Percentiles rank a stretch among this genome's conserved stretches.
These are phyloP conservation scores for Philhelius pedissequus DNA, from an alignment of 2,888 invertebrate genomes.

Conservation along the genomic window DNA sequence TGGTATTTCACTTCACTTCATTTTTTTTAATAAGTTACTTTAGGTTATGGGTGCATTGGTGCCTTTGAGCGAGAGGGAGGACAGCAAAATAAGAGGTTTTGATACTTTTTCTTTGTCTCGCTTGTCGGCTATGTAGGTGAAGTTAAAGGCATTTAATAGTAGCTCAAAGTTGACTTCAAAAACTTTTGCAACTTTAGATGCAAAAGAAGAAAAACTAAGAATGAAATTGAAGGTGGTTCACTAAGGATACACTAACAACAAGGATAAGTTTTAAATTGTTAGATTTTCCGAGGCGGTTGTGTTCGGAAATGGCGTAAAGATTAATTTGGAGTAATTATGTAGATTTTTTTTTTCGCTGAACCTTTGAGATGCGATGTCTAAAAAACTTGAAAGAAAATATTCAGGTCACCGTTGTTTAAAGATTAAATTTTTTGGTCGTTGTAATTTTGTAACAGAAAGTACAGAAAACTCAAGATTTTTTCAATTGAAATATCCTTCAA, in stretches of 20 bases:
- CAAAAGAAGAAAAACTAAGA: not conserved
- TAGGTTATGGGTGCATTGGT: not conserved
- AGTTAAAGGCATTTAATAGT: conserved; percentile 45
- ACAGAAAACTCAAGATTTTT: not conserved
- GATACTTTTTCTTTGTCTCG: not conserved
- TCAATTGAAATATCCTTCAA: not conserved
- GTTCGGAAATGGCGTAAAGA: conserved; percentile 17
- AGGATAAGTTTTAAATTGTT: conserved; percentile 12
- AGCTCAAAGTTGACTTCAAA: conserved; percentile 35
- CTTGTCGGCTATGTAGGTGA: conserved; percentile 37
- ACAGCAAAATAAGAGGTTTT: not conserved
- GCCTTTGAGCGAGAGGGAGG: not conserved
- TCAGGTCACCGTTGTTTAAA: conserved; percentile 8
- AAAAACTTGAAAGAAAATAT: conserved; percentile 22
- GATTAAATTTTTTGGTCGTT: not conserved
- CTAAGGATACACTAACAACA: not conserved
- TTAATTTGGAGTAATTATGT: conserved; percentile 46
- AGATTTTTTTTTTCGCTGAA: not conserved
- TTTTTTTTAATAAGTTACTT: conserved; percentile 30
- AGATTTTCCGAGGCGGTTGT: not conserved
- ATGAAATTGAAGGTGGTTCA: conserved; percentile 1
- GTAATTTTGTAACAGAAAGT: not conserved
- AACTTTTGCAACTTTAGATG: conserved; percentile 19
- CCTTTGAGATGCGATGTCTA: conserved; percentile 1
- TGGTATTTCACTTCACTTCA: conserved; percentile 10